These are phyloP conservation scores for Digitonthophagus gazella DNA, from an alignment of 2,888 invertebrate genomes.

Conservation along the genomic window DNA sequence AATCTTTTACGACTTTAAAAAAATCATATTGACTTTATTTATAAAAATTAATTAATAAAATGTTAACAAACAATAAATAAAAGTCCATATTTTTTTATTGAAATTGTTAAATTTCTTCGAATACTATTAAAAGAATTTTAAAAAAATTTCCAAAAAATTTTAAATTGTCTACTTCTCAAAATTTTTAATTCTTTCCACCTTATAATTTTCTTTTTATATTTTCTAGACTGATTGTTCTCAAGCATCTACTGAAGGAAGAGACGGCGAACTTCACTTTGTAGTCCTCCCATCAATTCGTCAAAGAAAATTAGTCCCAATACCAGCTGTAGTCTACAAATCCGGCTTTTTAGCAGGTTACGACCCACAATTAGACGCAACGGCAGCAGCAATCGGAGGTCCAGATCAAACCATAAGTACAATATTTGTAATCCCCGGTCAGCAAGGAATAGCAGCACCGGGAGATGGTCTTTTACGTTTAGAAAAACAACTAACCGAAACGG, in stretches of 20 bases:
- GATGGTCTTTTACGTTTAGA: slow-evolving; percentile 76
- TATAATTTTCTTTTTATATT: slow-evolving; percentile 16
- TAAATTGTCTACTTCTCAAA: no score
- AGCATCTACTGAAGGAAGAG: slow-evolving; percentile 72
- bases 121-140: no score
- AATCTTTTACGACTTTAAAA: no score
- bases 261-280: slow-evolving; percentile 85
- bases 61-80: no score
- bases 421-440: slow-evolving; percentile 82
- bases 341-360: slow-evolving; percentile 85
- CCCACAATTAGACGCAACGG: slow-evolving; percentile 79
- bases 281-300: slow-evolving; percentile 77
- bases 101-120: no score
- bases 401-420: slow-evolving; percentile 74
- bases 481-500: slow-evolving; percentile 64
- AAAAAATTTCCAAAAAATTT: no score
- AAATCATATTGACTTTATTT: no score
- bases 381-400: slow-evolving; percentile 71
- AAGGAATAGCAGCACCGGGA: slow-evolving; percentile 75
- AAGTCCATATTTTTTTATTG: no score
- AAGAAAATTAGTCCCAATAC: slow-evolving; percentile 77
- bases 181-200: no score
- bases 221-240: slow-evolving; percentile 76
- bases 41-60: no score
- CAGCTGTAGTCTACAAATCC: slow-evolving; percentile 74